Evolutionary conservation across 2,113 vertebrate genomes (phyloP), one percentile per base, ranked within the genome.

Genomic region (Oncorhynchus masou): DNA sequence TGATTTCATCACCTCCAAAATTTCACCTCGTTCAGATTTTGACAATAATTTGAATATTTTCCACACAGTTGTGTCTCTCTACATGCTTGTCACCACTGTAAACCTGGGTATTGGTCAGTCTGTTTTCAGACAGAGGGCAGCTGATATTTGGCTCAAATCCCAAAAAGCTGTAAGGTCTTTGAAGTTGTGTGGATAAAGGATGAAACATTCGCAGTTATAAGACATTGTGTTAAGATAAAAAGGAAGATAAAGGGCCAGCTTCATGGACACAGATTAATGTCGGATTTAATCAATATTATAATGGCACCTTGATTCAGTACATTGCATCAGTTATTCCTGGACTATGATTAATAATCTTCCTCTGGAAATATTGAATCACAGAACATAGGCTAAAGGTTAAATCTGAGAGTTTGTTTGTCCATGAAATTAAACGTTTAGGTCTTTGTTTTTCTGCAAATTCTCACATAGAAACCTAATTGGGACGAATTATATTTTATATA

Each of bases 41-140:
- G 39, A 39, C 39, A 39, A 39, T 39, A 39, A 39, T 39, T 39
- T 8, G 39, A 39, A 39, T 45, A 45, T 9, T 45, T 45, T 45
- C 8, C 39, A 45, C 39, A 11, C 9, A 11, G 8, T 45, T 2
- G 39, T 45, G 9, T 11, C 39, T 45, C 39, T 45, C 39, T 45
- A 45, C 39, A 45, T 45, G 39, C 8, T 11, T 45, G 39, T 62
- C 51, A 71, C 78, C 22, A 77, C 25, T 19, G 22, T 80, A 3
- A 49, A 25, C 65, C 59, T 73, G 16, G 69, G 62, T 27, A 4
- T 84, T 31, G 65, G 51, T 20, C 39, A 45, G 39, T 45, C 39
- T 45, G 39, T 45, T 45, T 45, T 45, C 39, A 45, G 39, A 45
- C 39, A n/a, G 66, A 7, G 19, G 70, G 20, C 45, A 31, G 45